phyloP scores from a whole-genome alignment of 2,113 vertebrate genomes.

The Rhinolophus ferrumequinum region DNA sequence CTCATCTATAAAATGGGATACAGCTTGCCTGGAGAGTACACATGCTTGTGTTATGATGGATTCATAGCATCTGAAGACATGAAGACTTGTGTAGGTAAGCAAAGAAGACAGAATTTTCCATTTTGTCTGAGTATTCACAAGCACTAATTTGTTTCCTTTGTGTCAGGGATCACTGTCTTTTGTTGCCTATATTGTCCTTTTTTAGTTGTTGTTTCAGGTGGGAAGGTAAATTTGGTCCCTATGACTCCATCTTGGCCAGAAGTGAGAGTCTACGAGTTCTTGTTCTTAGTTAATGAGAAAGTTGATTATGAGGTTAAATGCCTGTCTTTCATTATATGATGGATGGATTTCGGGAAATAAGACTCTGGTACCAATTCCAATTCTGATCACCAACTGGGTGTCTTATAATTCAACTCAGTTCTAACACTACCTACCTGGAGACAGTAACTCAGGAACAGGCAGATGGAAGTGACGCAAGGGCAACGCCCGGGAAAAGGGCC shows the following conservation, averaged over 20 bases:
- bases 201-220: not conserved
- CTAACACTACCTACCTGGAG: not conserved
- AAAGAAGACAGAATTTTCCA: not conserved
- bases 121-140: not conserved
- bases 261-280: not conserved
- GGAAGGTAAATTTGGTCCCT: not conserved
- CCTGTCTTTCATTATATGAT: not conserved
- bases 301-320: not conserved
- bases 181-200: not conserved
- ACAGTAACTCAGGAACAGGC: not conserved
- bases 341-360: not conserved
- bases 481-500: not conserved
- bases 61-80: slow-evolving; percentile 96
- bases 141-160: not conserved
- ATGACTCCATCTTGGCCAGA: not conserved
- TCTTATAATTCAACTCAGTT: not conserved
- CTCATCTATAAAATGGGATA: not conserved
- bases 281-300: not conserved
- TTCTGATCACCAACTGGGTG: not conserved
- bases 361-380: not conserved
- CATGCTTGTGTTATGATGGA: slow-evolving; percentile 94
- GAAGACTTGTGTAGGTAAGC: slow-evolving; percentile 94
- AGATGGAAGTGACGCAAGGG: not conserved
- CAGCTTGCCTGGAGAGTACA: slow-evolving; percentile 87
- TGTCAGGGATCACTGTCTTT: not conserved